These are phyloP conservation scores for Cheumatopsyche charites DNA, from an alignment of 1,140 invertebrate genomes.

Conservation along the genomic window DNA sequence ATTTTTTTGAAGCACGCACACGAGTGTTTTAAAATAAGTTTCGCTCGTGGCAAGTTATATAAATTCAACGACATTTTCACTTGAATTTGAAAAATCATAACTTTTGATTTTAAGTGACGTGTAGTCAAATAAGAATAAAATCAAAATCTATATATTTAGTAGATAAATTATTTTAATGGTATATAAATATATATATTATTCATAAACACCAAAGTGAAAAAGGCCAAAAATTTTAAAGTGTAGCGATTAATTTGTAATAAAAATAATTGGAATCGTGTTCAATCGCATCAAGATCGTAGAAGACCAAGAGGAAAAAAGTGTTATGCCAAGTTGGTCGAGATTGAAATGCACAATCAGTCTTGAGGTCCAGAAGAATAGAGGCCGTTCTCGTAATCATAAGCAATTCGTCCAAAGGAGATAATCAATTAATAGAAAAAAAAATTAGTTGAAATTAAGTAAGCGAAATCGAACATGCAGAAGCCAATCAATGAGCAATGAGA, in stretches of 20 bases:
- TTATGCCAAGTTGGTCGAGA: neutral
- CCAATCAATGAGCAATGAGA: neutral
- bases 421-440: constrained; percentile 33
- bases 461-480: constrained; percentile 8
- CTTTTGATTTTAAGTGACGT: constrained; percentile 3
- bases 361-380: neutral
- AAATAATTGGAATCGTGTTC: neutral
- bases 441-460: constrained; percentile 6
- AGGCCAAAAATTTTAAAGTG: constrained; percentile 35
- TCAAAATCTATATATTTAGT: constrained; percentile 17
- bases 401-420: constrained; percentile 36
- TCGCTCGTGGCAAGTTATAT: too few species aligned
- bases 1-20: neutral
- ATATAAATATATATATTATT: constrained; percentile 21
- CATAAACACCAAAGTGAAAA: constrained; percentile 28
- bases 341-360: constrained; percentile 24
- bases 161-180: constrained; percentile 31
- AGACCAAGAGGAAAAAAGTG: neutral
- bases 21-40: constrained; percentile 1
- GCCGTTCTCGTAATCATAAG: constrained; percentile 5
- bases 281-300: neutral
- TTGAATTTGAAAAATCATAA: neutral
- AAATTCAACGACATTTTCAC: neutral
- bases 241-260: neutral
- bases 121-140: too few species aligned